phyloP scores from a whole-genome alignment of 2,888 invertebrate species.

The Congeria kusceri region DNA sequence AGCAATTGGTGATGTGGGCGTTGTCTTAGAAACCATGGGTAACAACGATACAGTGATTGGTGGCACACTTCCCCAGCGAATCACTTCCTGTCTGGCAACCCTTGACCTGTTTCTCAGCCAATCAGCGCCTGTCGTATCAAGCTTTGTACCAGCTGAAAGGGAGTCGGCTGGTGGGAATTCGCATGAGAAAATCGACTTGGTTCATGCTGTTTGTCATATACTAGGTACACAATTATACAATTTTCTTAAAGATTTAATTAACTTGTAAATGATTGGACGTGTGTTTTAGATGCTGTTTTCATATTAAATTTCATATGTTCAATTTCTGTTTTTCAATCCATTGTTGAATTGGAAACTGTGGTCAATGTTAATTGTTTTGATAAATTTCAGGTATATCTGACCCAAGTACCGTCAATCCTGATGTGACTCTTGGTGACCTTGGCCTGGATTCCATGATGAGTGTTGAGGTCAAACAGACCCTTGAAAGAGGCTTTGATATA shows the following conservation, averaged over 20 bases:
- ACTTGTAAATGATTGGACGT: no score
- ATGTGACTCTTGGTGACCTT: conserved; percentile 94
- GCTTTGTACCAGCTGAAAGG: conserved; percentile 95
- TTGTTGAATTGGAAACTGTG: no score
- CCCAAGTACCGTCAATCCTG: conserved; percentile 90
- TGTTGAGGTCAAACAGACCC: conserved; percentile 98
- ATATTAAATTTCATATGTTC: no score
- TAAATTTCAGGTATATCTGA: conserved; percentile 92
- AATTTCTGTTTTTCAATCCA: no score
- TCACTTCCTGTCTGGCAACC: conserved; percentile 95
- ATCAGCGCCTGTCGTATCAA: conserved; percentile 86
- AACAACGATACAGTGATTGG: conserved; percentile 96
- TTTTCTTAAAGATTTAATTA: no score
- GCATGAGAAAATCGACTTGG: conserved; percentile 88
- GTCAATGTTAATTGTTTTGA: not conserved
- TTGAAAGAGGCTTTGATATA: conserved; percentile 96
- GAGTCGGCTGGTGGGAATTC: conserved; percentile 86
- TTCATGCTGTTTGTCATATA: conserved; percentile 94
- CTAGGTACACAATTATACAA: conserved; percentile 87
- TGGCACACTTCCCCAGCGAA: conserved; percentile 97
- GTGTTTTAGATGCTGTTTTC: no score
- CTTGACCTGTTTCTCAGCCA: conserved; percentile 96
- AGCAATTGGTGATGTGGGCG: conserved; percentile 98
- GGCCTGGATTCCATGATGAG: conserved; percentile 99
- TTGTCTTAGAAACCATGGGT: conserved; percentile 94